These are phyloP conservation scores for Ceraclea dissimilis DNA, from an alignment of 2,888 invertebrate species.

Conservation along the genomic window DNA sequence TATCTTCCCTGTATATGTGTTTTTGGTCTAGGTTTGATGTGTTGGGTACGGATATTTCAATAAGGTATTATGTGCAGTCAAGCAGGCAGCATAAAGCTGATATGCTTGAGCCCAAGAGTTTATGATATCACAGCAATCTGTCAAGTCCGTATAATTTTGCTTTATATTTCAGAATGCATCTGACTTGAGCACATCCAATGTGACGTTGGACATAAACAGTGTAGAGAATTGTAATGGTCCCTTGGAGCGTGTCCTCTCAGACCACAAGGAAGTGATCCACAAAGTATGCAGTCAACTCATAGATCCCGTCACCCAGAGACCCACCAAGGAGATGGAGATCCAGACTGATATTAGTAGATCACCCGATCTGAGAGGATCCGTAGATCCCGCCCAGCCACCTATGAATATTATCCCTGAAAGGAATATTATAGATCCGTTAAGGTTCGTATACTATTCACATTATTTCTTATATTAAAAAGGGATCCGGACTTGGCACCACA, in stretches of 20 bases:
- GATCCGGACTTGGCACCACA: too few relatives aligned
- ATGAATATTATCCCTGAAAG: not conserved
- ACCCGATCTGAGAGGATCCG: not conserved
- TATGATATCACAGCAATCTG: too few relatives aligned
- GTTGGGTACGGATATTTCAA: too few relatives aligned
- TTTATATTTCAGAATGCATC: not conserved
- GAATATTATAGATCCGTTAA: not conserved
- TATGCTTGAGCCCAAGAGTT: too few relatives aligned
- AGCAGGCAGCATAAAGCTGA: too few relatives aligned
- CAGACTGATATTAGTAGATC: constrained; percentile 31
- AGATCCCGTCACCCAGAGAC: constrained; percentile 48
- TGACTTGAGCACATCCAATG: not conserved
- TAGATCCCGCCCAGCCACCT: not conserved
- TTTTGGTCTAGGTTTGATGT: too few relatives aligned
- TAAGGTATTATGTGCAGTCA: too few relatives aligned
- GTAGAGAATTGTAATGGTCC: constrained; percentile 37
- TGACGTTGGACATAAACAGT: not conserved
- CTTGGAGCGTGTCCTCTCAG: constrained; percentile 57
- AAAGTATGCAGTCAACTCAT: constrained; percentile 58
- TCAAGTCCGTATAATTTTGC: too few relatives aligned
- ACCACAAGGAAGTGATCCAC: constrained; percentile 52
- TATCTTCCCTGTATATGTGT: too few relatives aligned
- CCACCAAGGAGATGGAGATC: constrained; percentile 44
- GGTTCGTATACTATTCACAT: not conserved
- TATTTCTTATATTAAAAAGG: too few relatives aligned